These are phyloP conservation scores for Cyrtorhinus lividipennis DNA, from an alignment of 1,140 invertebrate species.

Conservation along the genomic window DNA sequence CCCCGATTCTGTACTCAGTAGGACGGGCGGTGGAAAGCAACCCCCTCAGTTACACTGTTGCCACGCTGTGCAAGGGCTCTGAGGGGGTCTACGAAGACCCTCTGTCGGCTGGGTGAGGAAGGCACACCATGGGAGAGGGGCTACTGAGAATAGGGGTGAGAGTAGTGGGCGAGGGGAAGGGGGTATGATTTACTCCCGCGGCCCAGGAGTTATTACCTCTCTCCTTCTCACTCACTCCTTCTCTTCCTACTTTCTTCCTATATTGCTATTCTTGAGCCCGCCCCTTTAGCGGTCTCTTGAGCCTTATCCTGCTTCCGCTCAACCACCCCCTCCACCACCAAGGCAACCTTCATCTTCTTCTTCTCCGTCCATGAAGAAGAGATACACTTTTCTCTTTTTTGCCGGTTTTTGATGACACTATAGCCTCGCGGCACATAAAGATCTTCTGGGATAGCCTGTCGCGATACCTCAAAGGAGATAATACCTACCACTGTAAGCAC, in stretches of 20 bases:
- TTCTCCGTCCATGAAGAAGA: not conserved
- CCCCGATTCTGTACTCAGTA: too few species aligned
- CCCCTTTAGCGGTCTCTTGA: conserved; percentile 9
- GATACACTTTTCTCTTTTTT: not conserved
- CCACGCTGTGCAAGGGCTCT: not conserved
- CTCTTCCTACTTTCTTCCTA: not conserved
- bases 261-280: not conserved
- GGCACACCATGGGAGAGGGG: too few species aligned
- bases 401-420: not conserved
- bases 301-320: conserved; percentile 2
- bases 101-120: too few species aligned
- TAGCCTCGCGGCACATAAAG: conserved; percentile 2
- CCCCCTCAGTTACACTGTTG: not conserved
- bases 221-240: not conserved
- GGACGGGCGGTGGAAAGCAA: not conserved
- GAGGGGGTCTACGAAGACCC: too few species aligned
- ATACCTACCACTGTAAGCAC: too few species aligned
- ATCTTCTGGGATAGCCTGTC: not conserved
- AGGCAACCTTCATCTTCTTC: not conserved
- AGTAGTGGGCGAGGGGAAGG: not conserved
- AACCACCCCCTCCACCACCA: not conserved
- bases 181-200: not conserved
- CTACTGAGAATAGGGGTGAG: not conserved
- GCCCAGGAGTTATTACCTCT: not conserved
- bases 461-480: not conserved